These are phyloP conservation scores for Lithophane socia DNA, from an alignment of 2,888 invertebrate genomes.

Conservation along the genomic window DNA sequence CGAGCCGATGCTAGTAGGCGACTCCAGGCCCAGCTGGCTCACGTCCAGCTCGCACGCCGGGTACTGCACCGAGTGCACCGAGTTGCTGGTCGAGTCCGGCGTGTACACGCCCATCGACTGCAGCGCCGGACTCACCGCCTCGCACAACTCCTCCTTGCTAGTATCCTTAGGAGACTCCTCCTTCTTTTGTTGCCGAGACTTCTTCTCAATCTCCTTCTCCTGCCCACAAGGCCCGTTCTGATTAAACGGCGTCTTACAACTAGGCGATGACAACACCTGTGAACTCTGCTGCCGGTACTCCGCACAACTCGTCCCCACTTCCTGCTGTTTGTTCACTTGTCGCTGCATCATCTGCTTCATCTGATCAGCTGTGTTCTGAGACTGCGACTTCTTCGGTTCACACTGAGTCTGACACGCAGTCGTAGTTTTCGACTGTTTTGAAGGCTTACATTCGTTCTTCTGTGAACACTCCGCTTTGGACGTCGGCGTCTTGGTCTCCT, in stretches of 20 bases:
- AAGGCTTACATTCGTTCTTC: conserved; percentile 84
- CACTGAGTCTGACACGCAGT: conserved; percentile 87
- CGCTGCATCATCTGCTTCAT: conserved; percentile 87
- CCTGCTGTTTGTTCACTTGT: conserved; percentile 82
- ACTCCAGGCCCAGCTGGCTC: conserved; percentile 95
- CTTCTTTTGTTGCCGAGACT: conserved; percentile 84
- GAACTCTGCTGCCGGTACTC: conserved; percentile 85
- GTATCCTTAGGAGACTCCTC: conserved; percentile 84
- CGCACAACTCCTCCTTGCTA: conserved; percentile 85
- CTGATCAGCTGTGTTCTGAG: conserved; percentile 79
- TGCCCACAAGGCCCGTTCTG: conserved; percentile 83
- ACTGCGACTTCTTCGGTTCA: conserved; percentile 83
- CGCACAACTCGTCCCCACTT: conserved; percentile 81
- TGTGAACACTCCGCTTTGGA: conserved; percentile 85
- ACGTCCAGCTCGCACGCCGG: conserved; percentile 96
- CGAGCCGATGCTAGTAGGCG: conserved; percentile 96
- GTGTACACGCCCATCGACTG: conserved; percentile 97
- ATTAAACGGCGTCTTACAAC: conserved; percentile 81
- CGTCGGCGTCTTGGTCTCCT: conserved; percentile 83
- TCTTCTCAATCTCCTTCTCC: conserved; percentile 87
- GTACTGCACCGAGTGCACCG: conserved; percentile 95
- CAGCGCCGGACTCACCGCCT: conserved; percentile 90
- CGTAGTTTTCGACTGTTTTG: conserved; percentile 86
- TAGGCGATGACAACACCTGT: conserved; percentile 82
- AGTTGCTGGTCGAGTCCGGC: conserved; percentile 95